phyloP scores from a whole-genome alignment of 2,797 vertebrate genomes.

The Todus mexicanus region DNA sequence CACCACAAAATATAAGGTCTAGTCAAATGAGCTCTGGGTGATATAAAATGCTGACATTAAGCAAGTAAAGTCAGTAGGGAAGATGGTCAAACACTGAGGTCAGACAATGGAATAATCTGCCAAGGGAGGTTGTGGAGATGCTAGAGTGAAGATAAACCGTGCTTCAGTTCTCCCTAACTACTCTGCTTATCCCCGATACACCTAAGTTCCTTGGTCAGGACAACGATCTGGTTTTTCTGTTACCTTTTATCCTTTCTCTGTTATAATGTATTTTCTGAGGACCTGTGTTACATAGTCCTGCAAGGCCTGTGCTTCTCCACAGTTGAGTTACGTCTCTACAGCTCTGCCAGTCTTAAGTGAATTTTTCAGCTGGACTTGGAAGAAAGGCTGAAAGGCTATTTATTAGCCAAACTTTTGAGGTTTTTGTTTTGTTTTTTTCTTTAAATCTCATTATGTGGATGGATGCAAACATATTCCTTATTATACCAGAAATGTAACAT shows the following conservation, averaged over 20 bases:
- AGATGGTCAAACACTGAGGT: conserved; percentile 52
- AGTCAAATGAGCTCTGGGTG: background rate
- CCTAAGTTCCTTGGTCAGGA: background rate
- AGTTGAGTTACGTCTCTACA: background rate
- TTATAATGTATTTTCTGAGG: background rate
- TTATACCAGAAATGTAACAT: background rate
- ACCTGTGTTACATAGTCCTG: background rate
- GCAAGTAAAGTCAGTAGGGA: background rate
- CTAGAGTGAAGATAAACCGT: background rate
- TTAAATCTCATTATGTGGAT: background rate
- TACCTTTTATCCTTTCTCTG: background rate
- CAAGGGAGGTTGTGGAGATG: conserved; percentile 21
- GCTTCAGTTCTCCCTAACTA: background rate
- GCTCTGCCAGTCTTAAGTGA: background rate
- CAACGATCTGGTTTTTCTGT: background rate
- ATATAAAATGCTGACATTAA: background rate
- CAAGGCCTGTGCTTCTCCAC: background rate
- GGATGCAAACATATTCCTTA: background rate
- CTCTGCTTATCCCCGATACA: background rate
- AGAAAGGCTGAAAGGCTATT: background rate
- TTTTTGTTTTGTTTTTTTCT: background rate
- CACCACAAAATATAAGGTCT: background rate
- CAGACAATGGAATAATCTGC: conserved; percentile 47
- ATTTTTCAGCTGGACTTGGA: background rate
- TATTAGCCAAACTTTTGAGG: background rate